phyloP scores from a whole-genome alignment of 2,797 vertebrate genomes.

The Argya squamiceps region DNA sequence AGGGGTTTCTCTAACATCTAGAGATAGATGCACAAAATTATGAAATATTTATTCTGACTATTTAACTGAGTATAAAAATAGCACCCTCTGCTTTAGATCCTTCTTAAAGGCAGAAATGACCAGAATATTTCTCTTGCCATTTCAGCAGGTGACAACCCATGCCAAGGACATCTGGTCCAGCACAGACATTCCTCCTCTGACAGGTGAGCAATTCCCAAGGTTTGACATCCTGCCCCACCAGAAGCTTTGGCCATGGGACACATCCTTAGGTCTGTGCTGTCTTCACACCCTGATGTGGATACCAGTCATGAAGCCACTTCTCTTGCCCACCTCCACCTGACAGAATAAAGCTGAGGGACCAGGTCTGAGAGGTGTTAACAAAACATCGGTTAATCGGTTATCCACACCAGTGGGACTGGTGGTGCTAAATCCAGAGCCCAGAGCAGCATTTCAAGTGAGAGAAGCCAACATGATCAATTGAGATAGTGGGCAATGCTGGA shows the following conservation, averaged over 20 bases:
- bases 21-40: background rate
- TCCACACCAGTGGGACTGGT: background rate
- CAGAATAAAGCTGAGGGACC: background rate
- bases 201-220: background rate
- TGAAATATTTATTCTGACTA: background rate
- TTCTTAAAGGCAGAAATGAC: background rate
- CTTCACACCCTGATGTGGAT: background rate
- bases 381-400: background rate
- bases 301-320: background rate
- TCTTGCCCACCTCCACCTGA: background rate
- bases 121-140: background rate
- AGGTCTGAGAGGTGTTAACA: background rate
- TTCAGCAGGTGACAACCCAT: background rate
- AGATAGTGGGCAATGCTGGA: slow-evolving; percentile 16
- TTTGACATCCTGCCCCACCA: background rate
- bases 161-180: background rate
- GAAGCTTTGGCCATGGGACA: background rate
- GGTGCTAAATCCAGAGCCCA: background rate
- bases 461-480: slow-evolving; percentile 10
- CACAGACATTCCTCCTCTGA: background rate
- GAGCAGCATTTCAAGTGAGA: background rate
- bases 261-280: background rate
- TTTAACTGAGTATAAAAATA: background rate
- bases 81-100: background rate
- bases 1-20: background rate